Base-by-base conservation (phyloP, 2,113 vertebrate genomes). In the Trematocara variabile region DNA sequence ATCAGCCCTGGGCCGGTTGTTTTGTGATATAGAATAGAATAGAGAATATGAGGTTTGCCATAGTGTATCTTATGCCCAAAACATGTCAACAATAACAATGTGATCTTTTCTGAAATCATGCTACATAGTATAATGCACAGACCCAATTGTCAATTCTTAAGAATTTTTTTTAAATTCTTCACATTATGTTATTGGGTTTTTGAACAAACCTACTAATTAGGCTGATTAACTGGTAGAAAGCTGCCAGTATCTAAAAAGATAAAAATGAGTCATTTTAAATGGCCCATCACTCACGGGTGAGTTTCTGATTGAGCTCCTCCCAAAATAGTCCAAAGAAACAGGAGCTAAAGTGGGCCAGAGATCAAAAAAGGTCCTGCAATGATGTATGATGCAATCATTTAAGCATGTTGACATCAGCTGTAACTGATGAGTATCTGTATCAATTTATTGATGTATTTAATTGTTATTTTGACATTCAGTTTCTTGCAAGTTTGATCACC, bases 341-440 rank as follows among this genome's bases (percentile, higher is more conserved):
- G 56, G 28, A 60, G 14, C 14, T 34, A 1, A 60, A 58, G 56
- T 18, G 56, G 56, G 1, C 28, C 56, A 60, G 56, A 34, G 56
- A 60, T 34, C 56, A 34, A 34, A 60, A 0, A 60, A 16, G 2
- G 16, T 60, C 2, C 28, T 18, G 28, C 56, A 2, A 0, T 60
- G 28, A 60, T 0, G 14, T 18, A 10, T n/a, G 56, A 60, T n/a
- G 30, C 56, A 60, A 1, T 60, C 28, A 4, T 60, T 34, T 4
- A n/a, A 34, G 56, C 56, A 60, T 18, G 56, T 4, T 60, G 56
- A 6, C 14, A 34, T 60, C 56, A 22, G 63, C 63, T 41, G 37
- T 14, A 41, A 14, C 0, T 41, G 37, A 70, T 44, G 11, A 44
- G 65, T 0, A 44, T 25, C 65, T 25, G 20, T 0, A 0, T 9